Conservation (phyloP, 1,140 invertebrate genomes). For the Bombus soroeensis region DNA sequence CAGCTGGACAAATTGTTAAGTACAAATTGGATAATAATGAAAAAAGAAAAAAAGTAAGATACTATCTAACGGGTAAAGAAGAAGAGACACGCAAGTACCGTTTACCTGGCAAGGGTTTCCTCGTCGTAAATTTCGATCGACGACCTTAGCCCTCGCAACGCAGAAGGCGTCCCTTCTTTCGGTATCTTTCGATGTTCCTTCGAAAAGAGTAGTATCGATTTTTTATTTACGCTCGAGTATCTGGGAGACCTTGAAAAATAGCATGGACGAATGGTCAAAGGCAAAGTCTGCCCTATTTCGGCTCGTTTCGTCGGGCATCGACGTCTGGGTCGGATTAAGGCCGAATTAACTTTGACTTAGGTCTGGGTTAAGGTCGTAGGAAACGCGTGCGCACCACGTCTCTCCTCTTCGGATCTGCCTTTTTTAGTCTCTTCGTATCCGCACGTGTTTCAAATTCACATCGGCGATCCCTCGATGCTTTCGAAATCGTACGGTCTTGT, state of each 20-base stretch:
- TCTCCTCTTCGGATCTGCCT: not conserved
- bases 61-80: not conserved
- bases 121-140: not conserved
- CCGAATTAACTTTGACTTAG: conserved; percentile 44
- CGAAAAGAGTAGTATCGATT: not conserved
- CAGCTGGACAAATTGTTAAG: too few relatives aligned
- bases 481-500: rapidly evolving
- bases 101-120: conserved; percentile 8
- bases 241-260: too few relatives aligned
- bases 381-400: not conserved
- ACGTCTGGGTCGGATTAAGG: conserved; percentile 36
- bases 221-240: not conserved
- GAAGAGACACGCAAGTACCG: not conserved
- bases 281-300: not conserved
- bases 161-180: not conserved
- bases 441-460: not conserved
- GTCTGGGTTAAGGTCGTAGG: conserved; percentile 47
- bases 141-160: not conserved
- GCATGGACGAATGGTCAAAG: too few relatives aligned
- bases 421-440: not conserved
- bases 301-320: not conserved
- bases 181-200: not conserved
- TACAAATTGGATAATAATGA: too few relatives aligned
- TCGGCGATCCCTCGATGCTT: too few relatives aligned
- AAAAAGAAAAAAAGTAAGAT: too few relatives aligned